phyloP scores from a whole-genome alignment of 2,797 vertebrate species.

The Falco naumanni region DNA sequence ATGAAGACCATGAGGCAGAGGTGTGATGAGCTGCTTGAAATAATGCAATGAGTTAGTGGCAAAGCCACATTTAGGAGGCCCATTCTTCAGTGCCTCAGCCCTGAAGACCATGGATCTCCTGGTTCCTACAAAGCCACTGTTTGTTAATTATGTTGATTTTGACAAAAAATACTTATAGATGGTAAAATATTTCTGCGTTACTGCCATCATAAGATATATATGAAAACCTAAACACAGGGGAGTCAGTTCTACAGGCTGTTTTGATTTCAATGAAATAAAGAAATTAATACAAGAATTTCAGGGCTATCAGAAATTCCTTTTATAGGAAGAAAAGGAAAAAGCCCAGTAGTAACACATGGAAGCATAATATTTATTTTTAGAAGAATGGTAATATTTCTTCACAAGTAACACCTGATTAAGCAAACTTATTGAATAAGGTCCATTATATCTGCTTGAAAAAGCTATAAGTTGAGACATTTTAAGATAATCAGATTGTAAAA shows the following conservation, averaged over 20 bases:
- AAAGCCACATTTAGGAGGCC: background rate
- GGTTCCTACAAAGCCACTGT: background rate
- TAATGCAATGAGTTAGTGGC: background rate
- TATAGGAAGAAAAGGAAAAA: background rate
- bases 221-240: background rate
- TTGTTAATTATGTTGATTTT: background rate
- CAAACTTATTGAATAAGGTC: constrained; percentile 68
- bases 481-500: constrained; percentile 68
- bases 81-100: background rate
- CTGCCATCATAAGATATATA: background rate
- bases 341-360: background rate
- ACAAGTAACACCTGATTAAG: constrained; percentile 58
- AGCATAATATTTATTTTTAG: constrained; percentile 29
- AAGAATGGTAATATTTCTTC: constrained; percentile 44
- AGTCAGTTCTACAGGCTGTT: background rate
- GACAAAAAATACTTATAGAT: background rate
- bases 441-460: constrained; percentile 61
- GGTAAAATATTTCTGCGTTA: background rate
- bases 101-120: background rate
- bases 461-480: constrained; percentile 55
- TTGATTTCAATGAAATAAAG: constrained; percentile 5
- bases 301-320: background rate
- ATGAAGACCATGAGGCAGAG: background rate
- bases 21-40: background rate
- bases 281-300: background rate